Base-by-base conservation (phyloP, 2,797 vertebrate genomes). In the Spinibarbus caldwelli region DNA sequence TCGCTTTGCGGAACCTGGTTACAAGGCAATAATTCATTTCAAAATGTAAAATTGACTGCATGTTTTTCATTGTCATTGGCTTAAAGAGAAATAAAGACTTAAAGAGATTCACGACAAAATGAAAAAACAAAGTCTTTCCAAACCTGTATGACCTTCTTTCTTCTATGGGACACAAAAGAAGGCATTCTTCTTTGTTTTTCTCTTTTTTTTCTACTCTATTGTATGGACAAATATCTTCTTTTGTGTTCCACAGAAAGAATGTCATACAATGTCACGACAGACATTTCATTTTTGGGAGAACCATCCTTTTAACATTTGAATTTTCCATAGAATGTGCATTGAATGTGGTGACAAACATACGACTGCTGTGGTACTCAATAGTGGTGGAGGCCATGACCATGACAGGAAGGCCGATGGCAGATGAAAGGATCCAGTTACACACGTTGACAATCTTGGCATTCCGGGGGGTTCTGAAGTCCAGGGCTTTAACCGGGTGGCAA, bases 361-460 rank as follows among this genome's bases (percentile, higher is more conserved):
- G 45, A 38, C 43, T 91, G 93, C 94, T 88, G n/a, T 85, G 76
- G 54, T 81, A 62, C 15, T 94, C 94, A 80, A 93, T 90, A 66
- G 93, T 93, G 5, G 97, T 97, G 45, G 97, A 97, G 85, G 98
- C 98, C 97, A 98, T 97, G 91, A 99, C 95, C 97, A 99, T 99
- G 43, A 99, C 98, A 0, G 98, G 98, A 76, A 99, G 90, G 23
- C 98, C 98, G 41, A 99, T 99, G 88, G 98, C 97, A 4, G 98
- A 99, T 41, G 98, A 99, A 73, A 99, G 94, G 86, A 99, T 98
- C 98, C 98, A 99, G 92, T 99, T 99, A 94, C 97, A 99, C 89
- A 99, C 94, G 23, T 99, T 99, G 92, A 99, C 95, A n/a, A 99
- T 98, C 95, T 99, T 99, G 91, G 98, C 98, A 71, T 99, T 99